Conservation (phyloP, 1,140 invertebrate species). For the Scaptomyza graminum region DNA sequence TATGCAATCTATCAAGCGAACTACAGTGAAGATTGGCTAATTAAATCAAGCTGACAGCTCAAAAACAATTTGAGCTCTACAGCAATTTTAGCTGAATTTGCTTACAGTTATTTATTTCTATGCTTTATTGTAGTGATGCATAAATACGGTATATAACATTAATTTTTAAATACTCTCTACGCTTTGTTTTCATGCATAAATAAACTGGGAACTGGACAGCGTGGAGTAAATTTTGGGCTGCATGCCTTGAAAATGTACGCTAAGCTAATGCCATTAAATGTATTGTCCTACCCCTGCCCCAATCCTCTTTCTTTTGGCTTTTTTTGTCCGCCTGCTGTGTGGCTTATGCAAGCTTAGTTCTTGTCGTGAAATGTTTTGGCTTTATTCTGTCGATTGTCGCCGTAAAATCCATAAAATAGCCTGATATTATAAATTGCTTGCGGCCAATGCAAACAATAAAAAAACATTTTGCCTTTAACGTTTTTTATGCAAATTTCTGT, state of each 20-base stretch:
- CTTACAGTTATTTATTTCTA: background rate
- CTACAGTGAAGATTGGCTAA: slow-evolving; percentile 37
- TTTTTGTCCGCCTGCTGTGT: slow-evolving; percentile 8
- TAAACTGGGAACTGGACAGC: slow-evolving; percentile 28
- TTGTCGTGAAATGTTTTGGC: slow-evolving; percentile 68
- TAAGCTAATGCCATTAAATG: slow-evolving; percentile 63
- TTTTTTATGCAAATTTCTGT: slow-evolving; percentile 28
- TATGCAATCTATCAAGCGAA: slow-evolving; percentile 5
- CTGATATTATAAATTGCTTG: slow-evolving; percentile 64
- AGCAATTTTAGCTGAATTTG: no score
- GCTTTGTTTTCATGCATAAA: slow-evolving; percentile 71
- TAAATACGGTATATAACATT: slow-evolving; percentile 26
- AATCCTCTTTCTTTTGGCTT: slow-evolving; percentile 7
- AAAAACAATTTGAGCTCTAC: no score
- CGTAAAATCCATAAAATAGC: slow-evolving; percentile 66
- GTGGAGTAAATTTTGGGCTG: background rate
- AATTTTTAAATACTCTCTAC: slow-evolving; percentile 62
- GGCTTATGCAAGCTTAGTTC: slow-evolving; percentile 57
- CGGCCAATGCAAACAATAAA: slow-evolving; percentile 45
- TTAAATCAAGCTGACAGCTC: no score
- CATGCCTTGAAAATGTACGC: slow-evolving; percentile 62
- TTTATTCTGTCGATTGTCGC: slow-evolving; percentile 74
- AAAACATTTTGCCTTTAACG: background rate
- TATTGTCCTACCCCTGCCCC: slow-evolving; percentile 32
- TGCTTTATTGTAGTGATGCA: slow-evolving; percentile 1